Percentiles rank a stretch among this genome's conserved stretches.
Evolutionary conservation across 1,140 invertebrate genomes (phyloP).

Genomic region (Rhizoglyphus robini): DNA sequence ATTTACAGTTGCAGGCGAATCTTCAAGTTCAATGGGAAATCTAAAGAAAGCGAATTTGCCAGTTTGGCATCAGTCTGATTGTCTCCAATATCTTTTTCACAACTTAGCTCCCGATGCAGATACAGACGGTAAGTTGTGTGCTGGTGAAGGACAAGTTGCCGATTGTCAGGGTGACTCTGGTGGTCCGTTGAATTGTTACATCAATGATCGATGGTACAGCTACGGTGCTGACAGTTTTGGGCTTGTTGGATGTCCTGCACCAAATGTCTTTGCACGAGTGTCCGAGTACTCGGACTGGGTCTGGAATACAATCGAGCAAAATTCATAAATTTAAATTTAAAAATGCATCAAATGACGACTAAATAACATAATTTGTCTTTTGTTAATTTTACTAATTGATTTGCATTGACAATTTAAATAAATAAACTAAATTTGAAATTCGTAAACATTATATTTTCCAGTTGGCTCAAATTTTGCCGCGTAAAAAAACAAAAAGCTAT

Average conservation of each 20-base stretch:
- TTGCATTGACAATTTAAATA: too few relatives aligned
- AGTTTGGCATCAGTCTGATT: neutral
- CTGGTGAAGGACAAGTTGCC: too few relatives aligned
- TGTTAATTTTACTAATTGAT: too few relatives aligned
- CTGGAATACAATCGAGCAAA: neutral
- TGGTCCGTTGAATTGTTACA: conserved; percentile 15
- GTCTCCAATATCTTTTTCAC: conserved; percentile 41
- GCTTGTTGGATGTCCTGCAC: neutral
- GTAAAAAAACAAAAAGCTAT: too few relatives aligned
- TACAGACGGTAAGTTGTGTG: neutral
- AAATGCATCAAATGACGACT: too few relatives aligned
- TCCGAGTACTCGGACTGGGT: neutral
- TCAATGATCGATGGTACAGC: neutral
- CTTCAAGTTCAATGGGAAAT: neutral
- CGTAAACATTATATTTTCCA: too few relatives aligned
- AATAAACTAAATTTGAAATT: too few relatives aligned
- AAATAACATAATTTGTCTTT: too few relatives aligned
- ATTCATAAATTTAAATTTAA: too few relatives aligned
- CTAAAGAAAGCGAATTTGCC: neutral
- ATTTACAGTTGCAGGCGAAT: neutral
- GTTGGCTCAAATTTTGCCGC: too few relatives aligned
- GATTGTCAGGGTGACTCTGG: conserved; percentile 19
- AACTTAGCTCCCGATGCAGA: conserved; percentile 2
- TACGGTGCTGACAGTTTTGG: conserved; percentile 17
- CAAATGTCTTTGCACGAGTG: neutral